These are phyloP conservation scores for Sebastes minor DNA, from an alignment of 2,797 vertebrate species.

Conservation along the genomic window DNA sequence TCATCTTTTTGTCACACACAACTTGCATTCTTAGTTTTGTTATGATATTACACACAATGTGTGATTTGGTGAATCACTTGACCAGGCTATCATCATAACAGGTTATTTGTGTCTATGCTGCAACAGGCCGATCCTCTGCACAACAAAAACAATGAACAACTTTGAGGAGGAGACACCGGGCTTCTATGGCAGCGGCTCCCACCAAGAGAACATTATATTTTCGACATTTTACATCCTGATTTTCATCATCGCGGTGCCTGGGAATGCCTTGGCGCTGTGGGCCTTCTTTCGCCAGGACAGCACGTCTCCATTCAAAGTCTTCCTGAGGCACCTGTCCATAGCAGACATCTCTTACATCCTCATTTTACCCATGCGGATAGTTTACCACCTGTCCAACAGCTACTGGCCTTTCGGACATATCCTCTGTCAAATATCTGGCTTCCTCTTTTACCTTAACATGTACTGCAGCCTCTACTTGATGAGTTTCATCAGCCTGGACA, in stretches of 20 bases:
- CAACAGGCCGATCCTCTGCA: constrained; percentile 33
- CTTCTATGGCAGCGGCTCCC: constrained; percentile 30
- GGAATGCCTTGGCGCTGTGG: constrained; percentile 79
- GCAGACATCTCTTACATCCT: constrained; percentile 81
- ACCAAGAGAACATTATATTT: constrained; percentile 69
- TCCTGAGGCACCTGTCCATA: constrained; percentile 76
- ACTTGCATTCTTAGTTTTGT: not conserved
- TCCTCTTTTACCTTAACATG: constrained; percentile 84
- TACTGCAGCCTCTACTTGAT: constrained; percentile 83
- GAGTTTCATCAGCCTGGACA: constrained; percentile 81
- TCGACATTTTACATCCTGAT: constrained; percentile 76
- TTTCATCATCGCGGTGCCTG: constrained; percentile 77
- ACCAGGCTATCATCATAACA: not conserved
- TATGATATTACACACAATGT: not conserved
- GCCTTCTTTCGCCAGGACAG: constrained; percentile 66
- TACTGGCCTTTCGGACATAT: constrained; percentile 76
- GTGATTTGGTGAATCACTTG: not conserved
- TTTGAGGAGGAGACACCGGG: constrained; percentile 14
- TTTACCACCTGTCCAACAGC: constrained; percentile 74
- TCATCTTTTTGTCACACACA: not conserved
- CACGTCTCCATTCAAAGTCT: constrained; percentile 70
- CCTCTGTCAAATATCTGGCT: constrained; percentile 74
- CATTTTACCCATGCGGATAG: constrained; percentile 78
- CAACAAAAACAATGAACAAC: constrained; percentile 57
- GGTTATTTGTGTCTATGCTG: constrained; percentile 30